Evolutionary conservation across 2,888 invertebrate genomes (phyloP).

Genomic region (Julus scandinavius): DNA sequence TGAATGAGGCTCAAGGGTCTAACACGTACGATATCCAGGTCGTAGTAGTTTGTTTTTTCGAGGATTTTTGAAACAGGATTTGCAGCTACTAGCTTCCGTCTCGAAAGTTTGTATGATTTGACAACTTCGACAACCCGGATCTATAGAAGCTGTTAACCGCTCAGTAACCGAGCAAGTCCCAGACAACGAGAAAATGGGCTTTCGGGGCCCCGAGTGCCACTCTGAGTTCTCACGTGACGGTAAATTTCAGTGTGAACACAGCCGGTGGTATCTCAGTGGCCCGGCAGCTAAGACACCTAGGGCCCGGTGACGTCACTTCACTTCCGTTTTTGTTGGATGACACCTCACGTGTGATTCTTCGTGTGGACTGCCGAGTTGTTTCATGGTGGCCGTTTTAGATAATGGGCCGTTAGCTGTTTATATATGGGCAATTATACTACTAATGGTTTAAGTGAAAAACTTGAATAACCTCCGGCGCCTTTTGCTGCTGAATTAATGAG

Average conservation of each 20-base stretch:
- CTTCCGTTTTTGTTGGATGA: too few species aligned
- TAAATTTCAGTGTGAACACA: slow-evolving; percentile 84
- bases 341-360: too few species aligned
- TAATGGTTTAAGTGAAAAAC: too few species aligned
- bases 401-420: background rate
- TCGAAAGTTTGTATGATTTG: too few species aligned
- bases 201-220: slow-evolving; percentile 85
- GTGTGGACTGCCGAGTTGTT: background rate
- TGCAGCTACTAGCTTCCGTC: too few species aligned
- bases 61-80: too few species aligned
- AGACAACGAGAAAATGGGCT: background rate
- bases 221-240: slow-evolving; percentile 87
- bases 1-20: too few species aligned
- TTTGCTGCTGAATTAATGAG: too few species aligned
- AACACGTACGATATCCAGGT: too few species aligned
- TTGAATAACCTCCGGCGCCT: too few species aligned
- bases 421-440: too few species aligned
- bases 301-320: background rate
- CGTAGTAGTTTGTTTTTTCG: too few species aligned
- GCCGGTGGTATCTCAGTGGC: slow-evolving; percentile 98
- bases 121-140: background rate
- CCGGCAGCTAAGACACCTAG: background rate
- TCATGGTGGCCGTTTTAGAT: background rate
- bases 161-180: background rate
- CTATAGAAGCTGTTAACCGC: background rate